Evolutionary conservation across 2,888 invertebrate genomes (phyloP).

Genomic region (Teleiodes luculella): DNA sequence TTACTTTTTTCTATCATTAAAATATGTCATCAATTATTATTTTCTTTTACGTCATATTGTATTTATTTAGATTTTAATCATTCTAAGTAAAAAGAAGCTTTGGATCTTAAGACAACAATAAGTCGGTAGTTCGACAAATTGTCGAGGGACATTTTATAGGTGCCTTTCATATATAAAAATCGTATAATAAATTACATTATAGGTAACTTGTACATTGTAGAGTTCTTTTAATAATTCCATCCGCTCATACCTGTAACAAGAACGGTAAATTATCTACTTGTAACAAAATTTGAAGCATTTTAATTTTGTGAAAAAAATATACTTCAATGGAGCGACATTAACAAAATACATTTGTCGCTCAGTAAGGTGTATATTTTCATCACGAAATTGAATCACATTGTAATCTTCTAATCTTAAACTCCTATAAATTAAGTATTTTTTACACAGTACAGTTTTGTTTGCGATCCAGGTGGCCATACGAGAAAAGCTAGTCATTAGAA

Average conservation of each 20-base stretch:
- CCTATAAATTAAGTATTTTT: constrained; percentile 33
- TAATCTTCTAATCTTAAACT: constrained; percentile 27
- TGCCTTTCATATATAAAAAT: constrained; percentile 73
- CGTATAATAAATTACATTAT: constrained; percentile 55
- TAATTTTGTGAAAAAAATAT: constrained; percentile 29
- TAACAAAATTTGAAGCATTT: constrained; percentile 31
- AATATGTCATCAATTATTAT: no score
- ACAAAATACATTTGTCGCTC: no score
- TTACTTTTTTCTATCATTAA: no score
- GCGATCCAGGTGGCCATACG: constrained; percentile 67
- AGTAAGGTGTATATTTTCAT: constrained; percentile 25
- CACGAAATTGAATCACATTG: constrained; percentile 33
- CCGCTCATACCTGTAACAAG: constrained; percentile 55
- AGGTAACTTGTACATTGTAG: constrained; percentile 65
- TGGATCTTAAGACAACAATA: constrained; percentile 54
- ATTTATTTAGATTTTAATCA: not conserved
- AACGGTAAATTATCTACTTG: constrained; percentile 37
- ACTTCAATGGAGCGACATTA: not conserved
- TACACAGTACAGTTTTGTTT: constrained; percentile 30
- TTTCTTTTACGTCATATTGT: no score
- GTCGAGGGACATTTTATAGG: constrained; percentile 73
- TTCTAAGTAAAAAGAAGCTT: constrained; percentile 20
- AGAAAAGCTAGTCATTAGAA: constrained; percentile 76
- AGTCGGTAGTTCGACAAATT: constrained; percentile 55
- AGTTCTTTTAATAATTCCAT: constrained; percentile 66